Evolutionary conservation across 2,888 invertebrate genomes (phyloP), one percentile per base, ranked within the genome.

Genomic region (Euzophera pinguis): DNA sequence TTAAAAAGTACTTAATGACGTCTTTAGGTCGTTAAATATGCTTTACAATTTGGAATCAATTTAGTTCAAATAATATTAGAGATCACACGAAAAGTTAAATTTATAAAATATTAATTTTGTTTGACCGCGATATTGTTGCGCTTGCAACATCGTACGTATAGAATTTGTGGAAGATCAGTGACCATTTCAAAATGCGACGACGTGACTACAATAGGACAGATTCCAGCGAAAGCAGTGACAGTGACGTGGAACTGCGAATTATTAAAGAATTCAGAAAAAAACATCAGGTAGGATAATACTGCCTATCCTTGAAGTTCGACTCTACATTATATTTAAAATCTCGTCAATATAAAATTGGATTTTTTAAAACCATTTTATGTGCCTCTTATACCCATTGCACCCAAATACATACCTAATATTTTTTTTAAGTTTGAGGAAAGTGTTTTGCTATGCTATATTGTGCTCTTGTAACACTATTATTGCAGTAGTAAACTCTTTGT

Each of bases 261-360:
- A 52, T 66, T 47, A 57, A 58, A 14, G 54, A 62, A 32, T 65
- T 56, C 52, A 63, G 60, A 56, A 61, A 59, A 29, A 60, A 47
- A 57, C 52, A 57, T 35, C 50, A 64, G 70, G 69, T 69, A 70
- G 52, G 34, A n/a, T n/a, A n/a, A n/a, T n/a, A n/a, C n/a, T n/a
- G n/a, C n/a, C n/a, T n/a, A n/a, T 43, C 38, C 29, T 41, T 14
- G 9, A 39, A 22, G 22, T 3, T 39, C 9, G 37, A 9, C 12
- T 37, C 12, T 12, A 1, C 12, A 22, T n/a, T 12, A 35, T 35
- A 10, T 35, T 35, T 8, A 6, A 29, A 29, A 29, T 29, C 7
- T 29, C 7, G 7, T 29, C 29, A 6, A 4, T 29, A 22, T 22
- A 22, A 22, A 2, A 3, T 22, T 2, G 22, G 3, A 22, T 22